Evolutionary conservation across 1,140 invertebrate species (phyloP).

Genomic region (Lutraria rhynchaena): DNA sequence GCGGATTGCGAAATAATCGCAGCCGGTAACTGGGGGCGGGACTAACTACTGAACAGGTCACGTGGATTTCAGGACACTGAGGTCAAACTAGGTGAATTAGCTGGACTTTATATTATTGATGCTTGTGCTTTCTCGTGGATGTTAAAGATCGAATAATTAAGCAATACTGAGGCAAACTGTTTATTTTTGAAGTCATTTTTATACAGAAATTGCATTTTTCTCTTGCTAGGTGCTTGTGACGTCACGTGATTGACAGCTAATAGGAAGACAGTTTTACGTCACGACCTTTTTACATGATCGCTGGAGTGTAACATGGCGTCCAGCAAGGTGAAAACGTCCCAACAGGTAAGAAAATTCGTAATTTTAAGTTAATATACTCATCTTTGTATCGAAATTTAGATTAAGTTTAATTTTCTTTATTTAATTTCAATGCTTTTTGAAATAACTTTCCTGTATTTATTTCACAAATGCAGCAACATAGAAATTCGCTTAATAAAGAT

Average conservation of each 20-base stretch:
- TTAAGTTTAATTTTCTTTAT: no score
- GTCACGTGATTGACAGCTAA: conserved; percentile 44
- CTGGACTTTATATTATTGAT: neutral
- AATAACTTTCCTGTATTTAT: no score
- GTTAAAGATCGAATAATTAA: neutral
- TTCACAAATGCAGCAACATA: neutral
- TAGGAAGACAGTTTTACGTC: conserved; percentile 36
- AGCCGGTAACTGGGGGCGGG: conserved; percentile 36
- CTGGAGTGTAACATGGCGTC: conserved; percentile 59
- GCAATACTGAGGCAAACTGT: neutral
- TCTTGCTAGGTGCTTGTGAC: conserved; percentile 49
- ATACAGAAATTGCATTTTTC: conserved; percentile 13
- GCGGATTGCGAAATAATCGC: conserved; percentile 44
- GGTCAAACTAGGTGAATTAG: neutral
- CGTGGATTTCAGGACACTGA: conserved; percentile 8
- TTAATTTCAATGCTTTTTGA: no score
- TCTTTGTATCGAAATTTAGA: neutral
- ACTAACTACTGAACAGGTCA: conserved; percentile 1
- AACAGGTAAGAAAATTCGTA: conserved; percentile 48
- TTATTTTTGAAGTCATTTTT: neutral
- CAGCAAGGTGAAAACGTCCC: conserved; percentile 60
- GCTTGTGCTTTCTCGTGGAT: no score
- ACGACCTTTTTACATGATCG: conserved; percentile 43
- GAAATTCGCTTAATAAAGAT: neutral
- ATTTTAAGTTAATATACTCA: neutral